Percentiles rank a stretch among this genome's conserved stretches.
phyloP scores from a whole-genome alignment of 92 coral and sea anemone genomes.

The Epizoanthus stellaris region DNA sequence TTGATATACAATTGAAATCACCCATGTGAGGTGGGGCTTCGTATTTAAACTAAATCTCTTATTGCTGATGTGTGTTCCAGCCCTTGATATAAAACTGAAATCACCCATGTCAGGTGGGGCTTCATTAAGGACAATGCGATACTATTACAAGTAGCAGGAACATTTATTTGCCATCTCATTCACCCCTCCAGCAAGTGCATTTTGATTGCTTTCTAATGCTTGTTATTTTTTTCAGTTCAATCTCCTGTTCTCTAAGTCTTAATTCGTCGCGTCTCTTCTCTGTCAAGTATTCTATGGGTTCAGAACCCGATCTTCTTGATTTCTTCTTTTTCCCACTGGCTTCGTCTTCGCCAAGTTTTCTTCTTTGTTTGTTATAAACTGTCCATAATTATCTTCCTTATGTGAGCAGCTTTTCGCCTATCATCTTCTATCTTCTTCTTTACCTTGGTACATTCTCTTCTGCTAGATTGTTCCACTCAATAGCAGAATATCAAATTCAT shows the following conservation, averaged over 20 bases:
- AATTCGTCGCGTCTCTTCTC: slow-evolving; percentile 7
- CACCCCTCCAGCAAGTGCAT: neutral
- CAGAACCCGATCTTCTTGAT: slow-evolving; percentile 14
- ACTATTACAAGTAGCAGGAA: too few species aligned
- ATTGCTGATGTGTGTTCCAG: too few species aligned
- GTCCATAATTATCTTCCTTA: slow-evolving; percentile 20
- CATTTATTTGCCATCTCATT: too few species aligned
- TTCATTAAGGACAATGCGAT: too few species aligned
- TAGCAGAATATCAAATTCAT: slow-evolving; percentile 16
- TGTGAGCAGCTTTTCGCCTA: slow-evolving; percentile 11
- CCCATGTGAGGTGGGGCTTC: too few species aligned
- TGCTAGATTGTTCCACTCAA: slow-evolving; percentile 23
- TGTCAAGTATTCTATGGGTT: neutral
- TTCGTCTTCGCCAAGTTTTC: slow-evolving; percentile 1
- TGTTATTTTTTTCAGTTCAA: neutral
- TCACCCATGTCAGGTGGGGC: too few species aligned
- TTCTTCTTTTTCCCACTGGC: neutral
- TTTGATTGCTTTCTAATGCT: neutral
- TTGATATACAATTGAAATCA: too few species aligned
- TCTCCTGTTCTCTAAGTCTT: neutral
- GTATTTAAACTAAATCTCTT: too few species aligned
- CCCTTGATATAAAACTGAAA: too few species aligned
- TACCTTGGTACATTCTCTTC: slow-evolving; percentile 16
- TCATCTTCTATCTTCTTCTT: slow-evolving; percentile 30
- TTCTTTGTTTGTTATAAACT: slow-evolving; percentile 20